phyloP scores from a whole-genome alignment of 2,888 invertebrate species.

The Drosophila demipolita region DNA sequence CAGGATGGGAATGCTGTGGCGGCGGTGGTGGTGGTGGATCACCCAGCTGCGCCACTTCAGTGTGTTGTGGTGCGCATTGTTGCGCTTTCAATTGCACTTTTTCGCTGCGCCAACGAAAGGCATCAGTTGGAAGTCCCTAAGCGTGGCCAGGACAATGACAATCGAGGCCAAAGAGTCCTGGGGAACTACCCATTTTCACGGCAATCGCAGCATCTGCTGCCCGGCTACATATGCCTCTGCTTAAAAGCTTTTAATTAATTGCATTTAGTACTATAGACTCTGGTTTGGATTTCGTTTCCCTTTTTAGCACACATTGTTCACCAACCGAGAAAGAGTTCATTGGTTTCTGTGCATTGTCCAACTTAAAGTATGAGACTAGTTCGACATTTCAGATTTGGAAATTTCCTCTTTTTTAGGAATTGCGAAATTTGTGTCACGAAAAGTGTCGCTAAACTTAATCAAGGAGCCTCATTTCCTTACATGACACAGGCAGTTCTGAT shows the following conservation, averaged over 20 bases:
- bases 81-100: conserved; percentile 74
- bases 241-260: conserved; percentile 74
- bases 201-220: conserved; percentile 43
- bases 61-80: conserved; percentile 79
- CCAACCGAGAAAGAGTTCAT: background rate
- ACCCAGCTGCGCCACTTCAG: conserved; percentile 56
- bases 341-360: background rate
- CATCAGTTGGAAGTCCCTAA: conserved; percentile 50
- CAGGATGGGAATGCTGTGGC: conserved; percentile 1
- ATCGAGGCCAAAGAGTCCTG: conserved; percentile 37
- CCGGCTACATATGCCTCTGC: conserved; percentile 25
- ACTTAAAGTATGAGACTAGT: background rate
- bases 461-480: background rate
- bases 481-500: conserved; percentile 6
- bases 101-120: conserved; percentile 52
- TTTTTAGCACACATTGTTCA: conserved; percentile 21
- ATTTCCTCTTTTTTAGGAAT: background rate
- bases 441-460: background rate
- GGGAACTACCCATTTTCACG: conserved; percentile 66
- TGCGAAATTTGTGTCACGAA: background rate
- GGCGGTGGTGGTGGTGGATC: conserved; percentile 8
- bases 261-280: conserved; percentile 66
- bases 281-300: conserved; percentile 31
- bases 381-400: background rate
- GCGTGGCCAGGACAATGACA: conserved; percentile 55